Evolutionary conservation across 1,140 invertebrate genomes (phyloP), one percentile per base, ranked within the genome.

Genomic region (Orussus abietinus): DNA sequence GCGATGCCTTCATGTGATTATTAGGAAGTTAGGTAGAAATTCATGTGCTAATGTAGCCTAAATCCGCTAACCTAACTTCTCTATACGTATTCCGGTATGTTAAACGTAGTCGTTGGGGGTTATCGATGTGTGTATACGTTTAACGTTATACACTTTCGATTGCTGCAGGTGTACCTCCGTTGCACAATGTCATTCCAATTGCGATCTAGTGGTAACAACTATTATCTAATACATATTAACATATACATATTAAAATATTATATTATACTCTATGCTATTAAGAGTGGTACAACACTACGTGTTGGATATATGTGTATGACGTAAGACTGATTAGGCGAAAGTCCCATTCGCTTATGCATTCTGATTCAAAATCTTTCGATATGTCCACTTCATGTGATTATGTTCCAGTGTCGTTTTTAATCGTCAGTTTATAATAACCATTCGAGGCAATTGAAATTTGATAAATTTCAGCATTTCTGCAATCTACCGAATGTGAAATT

Each of bases 291-390:
- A 49, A 49, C 45, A 58, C 49, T 53, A 43, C 43, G 54, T 49
- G 46, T 38, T 49, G 57, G 33, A 52, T 54, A 45, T 58, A 55
- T 45, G 45, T 46, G 45, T 61, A 55, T 41, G 46, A 43, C 48
- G 47, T 53, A 59, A 64, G 62, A 64, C 62, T 64, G 62, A 64
- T 49, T 37, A 45, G 48, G 52, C n/a, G 35, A 12, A 51, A 47
- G 49, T 62, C 51, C 52, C 52, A 55, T 53, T 52, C 39, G 49
- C 55, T 63, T 51, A n/a, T n/a, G n/a, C n/a, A n/a, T n/a, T n/a
- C n/a, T n/a, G n/a, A n/a, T n/a, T n/a, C n/a, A n/a, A n/a, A n/a
- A n/a, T n/a, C n/a, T n/a, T n/a, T n/a, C n/a, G n/a, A n/a, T n/a
- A n/a, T n/a, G n/a, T n/a, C n/a, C n/a, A n/a, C n/a, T n/a, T n/a